A percentile compares a stretch with the other conserved stretches of the same genome.
These are phyloP conservation scores for Drosophila pallidifrons DNA, from an alignment of 1,140 invertebrate genomes.

Conservation along the genomic window DNA sequence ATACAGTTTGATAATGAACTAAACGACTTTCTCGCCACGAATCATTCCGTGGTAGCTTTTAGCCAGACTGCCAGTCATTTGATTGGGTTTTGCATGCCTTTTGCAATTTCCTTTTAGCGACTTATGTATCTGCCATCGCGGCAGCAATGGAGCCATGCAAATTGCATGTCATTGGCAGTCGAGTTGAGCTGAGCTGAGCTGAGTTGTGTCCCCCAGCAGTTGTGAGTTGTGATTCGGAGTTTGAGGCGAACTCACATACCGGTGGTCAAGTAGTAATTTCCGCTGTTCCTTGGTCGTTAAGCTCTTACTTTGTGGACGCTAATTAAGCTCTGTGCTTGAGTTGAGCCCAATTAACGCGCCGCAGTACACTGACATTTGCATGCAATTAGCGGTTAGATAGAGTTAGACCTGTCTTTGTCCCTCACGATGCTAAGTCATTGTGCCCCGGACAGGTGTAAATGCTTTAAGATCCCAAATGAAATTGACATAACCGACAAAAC, in stretches of 20 bases:
- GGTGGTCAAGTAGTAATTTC: slow-evolving; percentile 40
- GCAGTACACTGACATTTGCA: slow-evolving; percentile 41
- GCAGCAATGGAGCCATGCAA: slow-evolving; percentile 52
- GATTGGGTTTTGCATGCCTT: neutral
- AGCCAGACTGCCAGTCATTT: slow-evolving; percentile 1
- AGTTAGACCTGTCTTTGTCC: slow-evolving; percentile 19
- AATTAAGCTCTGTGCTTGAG: slow-evolving; percentile 72
- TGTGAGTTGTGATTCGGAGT: neutral
- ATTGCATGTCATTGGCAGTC: slow-evolving; percentile 69
- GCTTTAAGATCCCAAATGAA: slow-evolving; percentile 55
- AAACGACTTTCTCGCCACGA: neutral
- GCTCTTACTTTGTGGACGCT: slow-evolving; percentile 57
- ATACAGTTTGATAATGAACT: neutral
- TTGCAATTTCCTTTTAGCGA: slow-evolving; percentile 36
- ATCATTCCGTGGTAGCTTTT: slow-evolving; percentile 9
- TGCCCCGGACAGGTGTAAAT: slow-evolving; percentile 58
- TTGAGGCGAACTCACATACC: slow-evolving; percentile 16
- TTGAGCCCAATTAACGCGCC: slow-evolving; percentile 69
- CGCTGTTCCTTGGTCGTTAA: slow-evolving; percentile 38
- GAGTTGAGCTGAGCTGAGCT: slow-evolving; percentile 3
- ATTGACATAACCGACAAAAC: slow-evolving; percentile 49
- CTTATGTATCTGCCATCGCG: slow-evolving; percentile 26
- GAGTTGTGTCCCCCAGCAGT: neutral
- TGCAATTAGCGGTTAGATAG: slow-evolving; percentile 65
- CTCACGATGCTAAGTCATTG: slow-evolving; percentile 34